phyloP scores from a whole-genome alignment of 2,113 vertebrate species.

The Nasalis larvatus region DNA sequence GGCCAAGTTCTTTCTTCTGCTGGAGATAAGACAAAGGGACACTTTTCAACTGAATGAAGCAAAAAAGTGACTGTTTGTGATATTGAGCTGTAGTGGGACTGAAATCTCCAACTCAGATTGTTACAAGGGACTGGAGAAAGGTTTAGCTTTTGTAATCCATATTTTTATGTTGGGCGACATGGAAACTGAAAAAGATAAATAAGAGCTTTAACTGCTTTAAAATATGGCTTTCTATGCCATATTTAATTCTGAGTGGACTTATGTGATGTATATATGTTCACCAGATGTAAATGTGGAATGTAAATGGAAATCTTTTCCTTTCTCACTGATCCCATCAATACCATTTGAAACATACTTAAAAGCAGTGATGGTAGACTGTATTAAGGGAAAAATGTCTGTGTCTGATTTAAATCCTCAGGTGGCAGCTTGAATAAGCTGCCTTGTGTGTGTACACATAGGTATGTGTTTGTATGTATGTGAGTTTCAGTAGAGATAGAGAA shows the following conservation, averaged over 20 bases:
- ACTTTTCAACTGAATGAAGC: neutral
- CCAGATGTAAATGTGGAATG: neutral
- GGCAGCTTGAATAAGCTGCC: neutral
- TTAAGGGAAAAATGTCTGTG: neutral
- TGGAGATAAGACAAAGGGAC: neutral
- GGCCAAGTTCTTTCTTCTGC: neutral
- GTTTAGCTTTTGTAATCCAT: neutral
- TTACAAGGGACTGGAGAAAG: neutral
- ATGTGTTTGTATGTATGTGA: neutral
- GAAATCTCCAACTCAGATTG: neutral
- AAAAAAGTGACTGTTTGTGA: neutral
- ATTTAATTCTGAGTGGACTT: neutral
- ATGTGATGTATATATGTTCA: neutral
- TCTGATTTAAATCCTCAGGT: conserved; percentile 8
- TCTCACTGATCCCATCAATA: neutral
- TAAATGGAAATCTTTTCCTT: conserved; percentile 11
- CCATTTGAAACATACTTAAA: neutral
- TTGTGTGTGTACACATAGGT: neutral
- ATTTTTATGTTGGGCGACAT: neutral
- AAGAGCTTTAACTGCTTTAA: neutral
- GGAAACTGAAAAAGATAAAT: neutral
- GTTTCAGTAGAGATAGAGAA: neutral
- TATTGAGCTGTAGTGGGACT: neutral
- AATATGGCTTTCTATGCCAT: neutral
- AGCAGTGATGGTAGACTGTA: neutral